phyloP scores from a whole-genome alignment of 1,140 invertebrate species.

The Drosophila melanogaster region DNA sequence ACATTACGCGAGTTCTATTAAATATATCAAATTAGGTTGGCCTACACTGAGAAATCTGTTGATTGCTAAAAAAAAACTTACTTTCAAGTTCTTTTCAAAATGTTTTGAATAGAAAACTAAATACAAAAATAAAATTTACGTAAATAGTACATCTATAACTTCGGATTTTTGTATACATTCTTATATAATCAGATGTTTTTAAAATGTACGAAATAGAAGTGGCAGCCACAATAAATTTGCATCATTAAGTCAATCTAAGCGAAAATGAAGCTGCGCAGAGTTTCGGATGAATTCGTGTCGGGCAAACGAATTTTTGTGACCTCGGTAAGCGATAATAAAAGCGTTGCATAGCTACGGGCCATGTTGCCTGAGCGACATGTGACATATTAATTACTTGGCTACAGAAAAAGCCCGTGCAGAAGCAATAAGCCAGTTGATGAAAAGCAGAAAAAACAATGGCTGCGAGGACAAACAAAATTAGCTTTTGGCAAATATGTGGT shows the following conservation, averaged over 20 bases:
- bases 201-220: neutral
- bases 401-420: slow-evolving; percentile 22
- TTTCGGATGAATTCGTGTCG: neutral
- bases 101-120: too few species aligned
- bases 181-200: too few species aligned
- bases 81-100: too few species aligned
- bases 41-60: too few species aligned
- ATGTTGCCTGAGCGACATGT: slow-evolving; percentile 26
- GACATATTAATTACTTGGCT: slow-evolving; percentile 67
- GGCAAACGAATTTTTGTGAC: slow-evolving; percentile 3
- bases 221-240: slow-evolving; percentile 1
- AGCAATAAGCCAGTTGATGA: slow-evolving; percentile 29
- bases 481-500: slow-evolving; percentile 1
- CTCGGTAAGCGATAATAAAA: slow-evolving; percentile 7
- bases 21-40: too few species aligned
- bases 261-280: slow-evolving; percentile 2
- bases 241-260: slow-evolving; percentile 11
- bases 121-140: too few species aligned
- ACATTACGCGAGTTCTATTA: too few species aligned
- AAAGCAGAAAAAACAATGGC: slow-evolving; percentile 19
- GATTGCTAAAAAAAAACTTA: too few species aligned
- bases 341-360: slow-evolving; percentile 15
- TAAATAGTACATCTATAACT: too few species aligned
- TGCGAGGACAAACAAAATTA: slow-evolving; percentile 13
- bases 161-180: too few species aligned